Percentiles rank a stretch among this genome's conserved stretches.
Evolutionary conservation across 2,888 invertebrate species (phyloP).

Genomic region (Drosophila gaucha): DNA sequence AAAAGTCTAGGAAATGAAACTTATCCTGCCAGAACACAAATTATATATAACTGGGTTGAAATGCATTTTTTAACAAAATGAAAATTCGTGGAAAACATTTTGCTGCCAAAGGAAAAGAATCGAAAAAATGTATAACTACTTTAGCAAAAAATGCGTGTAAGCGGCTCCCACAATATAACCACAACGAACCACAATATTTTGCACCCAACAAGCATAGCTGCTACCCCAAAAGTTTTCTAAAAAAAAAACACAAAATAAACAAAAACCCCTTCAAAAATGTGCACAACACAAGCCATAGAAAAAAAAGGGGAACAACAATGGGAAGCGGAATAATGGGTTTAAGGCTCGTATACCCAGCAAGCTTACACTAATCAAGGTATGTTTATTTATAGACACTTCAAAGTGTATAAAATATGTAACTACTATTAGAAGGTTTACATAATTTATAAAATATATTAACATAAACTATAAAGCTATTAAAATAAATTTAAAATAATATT

Average conservation of each 20-base stretch:
- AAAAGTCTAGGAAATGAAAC: too few relatives aligned
- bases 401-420: too few relatives aligned
- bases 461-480: too few relatives aligned
- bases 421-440: too few relatives aligned
- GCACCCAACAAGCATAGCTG: background rate
- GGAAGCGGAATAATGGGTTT: background rate
- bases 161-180: conserved; percentile 5
- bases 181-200: background rate
- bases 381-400: background rate
- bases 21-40: background rate
- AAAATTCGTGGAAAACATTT: conserved; percentile 4
- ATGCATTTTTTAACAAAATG: conserved; percentile 1
- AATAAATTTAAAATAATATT: too few relatives aligned
- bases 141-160: background rate
- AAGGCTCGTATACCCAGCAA: background rate
- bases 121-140: conserved; percentile 5
- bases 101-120: conserved; percentile 1
- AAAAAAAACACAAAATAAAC: background rate
- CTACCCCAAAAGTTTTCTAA: background rate
- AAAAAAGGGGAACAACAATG: background rate
- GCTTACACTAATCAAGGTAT: background rate
- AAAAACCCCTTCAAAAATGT: background rate
- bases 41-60: background rate
- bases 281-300: background rate
- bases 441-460: too few relatives aligned